Evolutionary conservation across 2,797 vertebrate genomes (phyloP), one percentile per base, ranked within the genome.

Genomic region (Cercopithecus diana): DNA sequence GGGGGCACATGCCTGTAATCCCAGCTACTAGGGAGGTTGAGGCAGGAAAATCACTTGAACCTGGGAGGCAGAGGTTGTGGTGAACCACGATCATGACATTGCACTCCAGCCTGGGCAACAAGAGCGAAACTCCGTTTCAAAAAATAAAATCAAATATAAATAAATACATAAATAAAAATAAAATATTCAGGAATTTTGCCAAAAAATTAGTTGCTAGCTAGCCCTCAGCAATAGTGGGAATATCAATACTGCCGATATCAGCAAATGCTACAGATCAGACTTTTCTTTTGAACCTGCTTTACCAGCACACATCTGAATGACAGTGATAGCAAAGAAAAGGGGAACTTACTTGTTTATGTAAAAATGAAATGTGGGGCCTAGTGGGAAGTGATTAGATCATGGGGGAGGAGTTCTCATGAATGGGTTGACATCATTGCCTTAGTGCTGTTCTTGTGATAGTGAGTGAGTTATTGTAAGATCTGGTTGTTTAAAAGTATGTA

Each of bases 171-270:
- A 4, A 19, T 67, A 67, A 19, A n/a, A 67, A 67, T 88, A 70
- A 93, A 90, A 75, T 43, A 91, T 76, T 64, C 39, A 92, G 28
- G n/a, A 15, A 41, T 77, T 94, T 91, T 95, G 48, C 30, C 76
- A 79, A 28, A 55, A 57, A 10, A 77, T 84, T 7, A n/a, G 24
- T 73, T 75, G 45, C 36, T 43, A 89, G 33, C 17, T 79, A 64
- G 75, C 76, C 58, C 52, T 76, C 41, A 76, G 64, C 36, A 45
- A 1, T n/a, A 10, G 33, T 36, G 39, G 43, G 72, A 86, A 17
- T 43, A 57, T 4, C 33, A 57, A 36, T 3, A 22, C 19, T 28
- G 28, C 30, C 55, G 10, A 48, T 48, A 45, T 30, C n/a, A 43
- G 36, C 48, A 93, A 70, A 28, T 85, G 33, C 36, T 85, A 72